Conservation (phyloP, 2,113 vertebrate genomes). For the Pedionomus torquatus region DNA sequence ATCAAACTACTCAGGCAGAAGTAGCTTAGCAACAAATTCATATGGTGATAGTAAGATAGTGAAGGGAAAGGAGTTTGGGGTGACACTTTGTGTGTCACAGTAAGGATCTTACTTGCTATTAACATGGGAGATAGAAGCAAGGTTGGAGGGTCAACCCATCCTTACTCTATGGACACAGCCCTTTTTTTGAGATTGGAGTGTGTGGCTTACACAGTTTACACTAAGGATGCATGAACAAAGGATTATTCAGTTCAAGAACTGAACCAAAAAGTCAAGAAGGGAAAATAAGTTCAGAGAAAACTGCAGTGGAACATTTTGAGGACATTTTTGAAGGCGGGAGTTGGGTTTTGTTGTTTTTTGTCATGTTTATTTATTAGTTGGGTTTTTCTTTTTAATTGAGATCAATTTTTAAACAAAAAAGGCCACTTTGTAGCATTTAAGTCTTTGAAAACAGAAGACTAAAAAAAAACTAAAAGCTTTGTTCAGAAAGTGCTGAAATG, state of each 20-base stretch:
- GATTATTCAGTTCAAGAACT: slow-evolving; percentile 1
- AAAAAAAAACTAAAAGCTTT: slow-evolving; percentile 2
- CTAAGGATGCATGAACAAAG: slow-evolving; percentile 8
- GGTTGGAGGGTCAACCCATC: background rate
- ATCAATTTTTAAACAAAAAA: slow-evolving; percentile 51
- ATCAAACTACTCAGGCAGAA: background rate
- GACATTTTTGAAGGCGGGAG: background rate
- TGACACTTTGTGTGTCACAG: background rate
- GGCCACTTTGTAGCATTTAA: background rate
- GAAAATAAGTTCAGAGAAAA: slow-evolving; percentile 22
- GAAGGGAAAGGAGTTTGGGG: background rate
- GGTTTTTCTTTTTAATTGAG: slow-evolving; percentile 39
- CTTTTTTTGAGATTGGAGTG: background rate
- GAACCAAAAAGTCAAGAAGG: background rate
- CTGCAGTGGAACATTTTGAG: background rate
- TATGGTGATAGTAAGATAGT: background rate
- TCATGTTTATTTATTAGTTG: slow-evolving; percentile 35
- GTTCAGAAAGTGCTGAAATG: slow-evolving; percentile 37
- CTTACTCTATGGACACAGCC: background rate
- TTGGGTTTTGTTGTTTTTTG: background rate
- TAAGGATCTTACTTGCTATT: background rate
- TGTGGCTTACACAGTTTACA: background rate
- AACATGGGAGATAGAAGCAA: background rate
- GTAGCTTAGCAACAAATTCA: background rate
- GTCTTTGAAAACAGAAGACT: slow-evolving; percentile 33